Evolutionary conservation across 2,888 invertebrate species (phyloP).

Genomic region (Cheilosia pagana): DNA sequence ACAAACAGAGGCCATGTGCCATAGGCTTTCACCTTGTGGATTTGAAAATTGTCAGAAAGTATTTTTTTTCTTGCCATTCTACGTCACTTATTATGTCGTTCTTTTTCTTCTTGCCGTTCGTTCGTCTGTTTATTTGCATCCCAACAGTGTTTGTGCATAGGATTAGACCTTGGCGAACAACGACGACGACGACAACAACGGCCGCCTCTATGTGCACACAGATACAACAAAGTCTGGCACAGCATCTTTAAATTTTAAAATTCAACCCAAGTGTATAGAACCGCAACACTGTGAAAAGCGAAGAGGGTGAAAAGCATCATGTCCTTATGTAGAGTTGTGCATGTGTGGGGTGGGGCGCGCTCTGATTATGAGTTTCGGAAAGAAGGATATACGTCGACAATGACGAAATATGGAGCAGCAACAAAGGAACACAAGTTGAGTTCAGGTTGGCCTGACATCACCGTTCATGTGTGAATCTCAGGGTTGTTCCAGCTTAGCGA

Average conservation of each 20-base stretch:
- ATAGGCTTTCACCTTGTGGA: slow-evolving; percentile 33
- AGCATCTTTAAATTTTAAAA: slow-evolving; percentile 37
- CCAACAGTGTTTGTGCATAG: slow-evolving; percentile 53
- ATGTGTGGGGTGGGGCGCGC: not conserved
- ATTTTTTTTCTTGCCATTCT: slow-evolving; percentile 7
- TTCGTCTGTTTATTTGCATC: slow-evolving; percentile 33
- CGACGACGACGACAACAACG: slow-evolving; percentile 16
- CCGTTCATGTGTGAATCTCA: slow-evolving; percentile 68
- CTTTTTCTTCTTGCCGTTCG: not conserved
- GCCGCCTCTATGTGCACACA: slow-evolving; percentile 23
- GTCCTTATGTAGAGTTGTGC: slow-evolving; percentile 17
- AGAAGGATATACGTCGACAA: slow-evolving; percentile 30
- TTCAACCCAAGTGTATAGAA: slow-evolving; percentile 29
- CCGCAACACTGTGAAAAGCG: slow-evolving; percentile 18
- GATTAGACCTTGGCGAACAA: slow-evolving; percentile 64
- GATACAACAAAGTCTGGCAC: not conserved
- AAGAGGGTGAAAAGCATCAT: slow-evolving; percentile 2
- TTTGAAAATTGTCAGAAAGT: slow-evolving; percentile 49
- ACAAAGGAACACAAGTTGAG: slow-evolving; percentile 39
- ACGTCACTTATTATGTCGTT: slow-evolving; percentile 52
- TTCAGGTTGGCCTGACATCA: slow-evolving; percentile 61
- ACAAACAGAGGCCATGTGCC: slow-evolving; percentile 1
- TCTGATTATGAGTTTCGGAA: slow-evolving; percentile 12
- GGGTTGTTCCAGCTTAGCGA: slow-evolving; percentile 37
- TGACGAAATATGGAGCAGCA: slow-evolving; percentile 51